Base-by-base conservation (phyloP, 2,113 vertebrate genomes). In the Danionella cerebrum region DNA sequence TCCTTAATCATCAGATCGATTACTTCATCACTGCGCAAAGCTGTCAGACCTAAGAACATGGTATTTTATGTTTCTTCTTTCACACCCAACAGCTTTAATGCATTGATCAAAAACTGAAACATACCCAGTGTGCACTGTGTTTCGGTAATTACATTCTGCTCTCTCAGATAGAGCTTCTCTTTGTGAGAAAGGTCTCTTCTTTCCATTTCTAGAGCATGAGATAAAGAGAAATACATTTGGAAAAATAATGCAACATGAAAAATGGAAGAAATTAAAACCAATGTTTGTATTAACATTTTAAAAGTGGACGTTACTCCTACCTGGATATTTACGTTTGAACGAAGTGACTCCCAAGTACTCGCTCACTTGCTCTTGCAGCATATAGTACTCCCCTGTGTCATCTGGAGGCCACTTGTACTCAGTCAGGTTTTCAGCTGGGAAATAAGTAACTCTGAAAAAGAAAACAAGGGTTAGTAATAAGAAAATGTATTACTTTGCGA, bases 1-100 rank as follows among this genome's bases (percentile, higher is more conserved):
- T 99, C 96, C 76, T 96, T 99, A 80, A 99, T 98, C 96, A 99
- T 98, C 71, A 99, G 85, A 80, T 99, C 96, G 67, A 98, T 98
- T 44, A 99, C 96, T 83, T 99, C 96, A 78, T 99, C 96, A 52
- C 96, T 98, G 52, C 96, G 89, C 72, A 99, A 80, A 64, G 96
- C 96, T 14, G 96, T 99, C 51, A 99, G 84, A 74, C 96, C 96
- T 99, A 74, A 52, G 9, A 58, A 7, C 6, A 47, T 42, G 22
- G 19, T 5, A 27, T 47, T 9, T 16, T 9, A 10, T 67, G 41
- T 41, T n/a, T 27, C n/a, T n/a, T n/a, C n/a, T n/a, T n/a, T n/a
- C n/a, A n/a, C n/a, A n/a, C n/a, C n/a, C n/a, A n/a, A n/a, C n/a
- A 31, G 29, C 7, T 3, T 31, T 4, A 7, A 31, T 31, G 4